These are phyloP conservation scores for Echinarachnius parma DNA, from an alignment of 53 echinoderm and acorn worm genomes.

Conservation along the genomic window DNA sequence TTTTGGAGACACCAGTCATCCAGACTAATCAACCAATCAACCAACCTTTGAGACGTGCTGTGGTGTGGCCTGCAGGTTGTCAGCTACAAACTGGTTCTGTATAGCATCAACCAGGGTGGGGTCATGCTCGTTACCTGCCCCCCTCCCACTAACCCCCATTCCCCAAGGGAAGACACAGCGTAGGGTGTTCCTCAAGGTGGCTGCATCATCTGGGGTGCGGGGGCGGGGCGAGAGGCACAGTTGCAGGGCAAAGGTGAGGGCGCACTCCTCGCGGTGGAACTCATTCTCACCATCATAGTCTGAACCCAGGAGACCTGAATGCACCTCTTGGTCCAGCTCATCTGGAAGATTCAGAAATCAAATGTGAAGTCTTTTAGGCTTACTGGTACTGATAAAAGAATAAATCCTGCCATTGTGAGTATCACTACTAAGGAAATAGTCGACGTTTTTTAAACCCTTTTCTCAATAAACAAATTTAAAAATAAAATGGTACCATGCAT, in stretches of 20 bases:
- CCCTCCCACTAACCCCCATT: constrained; percentile 55
- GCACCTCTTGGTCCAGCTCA: too few relatives aligned
- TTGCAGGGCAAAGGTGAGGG: constrained; percentile 73
- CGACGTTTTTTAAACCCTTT: too few relatives aligned
- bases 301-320: too few relatives aligned
- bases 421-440: too few relatives aligned
- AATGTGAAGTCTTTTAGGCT: too few relatives aligned
- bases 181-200: constrained; percentile 55
- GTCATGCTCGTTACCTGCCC: constrained; percentile 73
- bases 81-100: constrained; percentile 92
- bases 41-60: constrained; percentile 90
- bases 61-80: constrained; percentile 86
- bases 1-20: too few relatives aligned
- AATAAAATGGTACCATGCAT: too few relatives aligned
- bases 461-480: too few relatives aligned
- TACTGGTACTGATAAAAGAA: too few relatives aligned
- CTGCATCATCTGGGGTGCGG: constrained; percentile 23
- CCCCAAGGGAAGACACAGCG: constrained; percentile 81
- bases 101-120: constrained; percentile 89
- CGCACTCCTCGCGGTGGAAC: constrained; percentile 73
- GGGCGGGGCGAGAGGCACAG: constrained; percentile 57
- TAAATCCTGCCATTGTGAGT: too few relatives aligned
- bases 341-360: too few relatives aligned
- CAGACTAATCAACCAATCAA: background rate
- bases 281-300: too few relatives aligned